A percentile compares a stretch with the other conserved stretches of the same genome.
These are phyloP conservation scores for Meta bourneti DNA, from an alignment of 2,888 invertebrate genomes.

Conservation along the genomic window DNA sequence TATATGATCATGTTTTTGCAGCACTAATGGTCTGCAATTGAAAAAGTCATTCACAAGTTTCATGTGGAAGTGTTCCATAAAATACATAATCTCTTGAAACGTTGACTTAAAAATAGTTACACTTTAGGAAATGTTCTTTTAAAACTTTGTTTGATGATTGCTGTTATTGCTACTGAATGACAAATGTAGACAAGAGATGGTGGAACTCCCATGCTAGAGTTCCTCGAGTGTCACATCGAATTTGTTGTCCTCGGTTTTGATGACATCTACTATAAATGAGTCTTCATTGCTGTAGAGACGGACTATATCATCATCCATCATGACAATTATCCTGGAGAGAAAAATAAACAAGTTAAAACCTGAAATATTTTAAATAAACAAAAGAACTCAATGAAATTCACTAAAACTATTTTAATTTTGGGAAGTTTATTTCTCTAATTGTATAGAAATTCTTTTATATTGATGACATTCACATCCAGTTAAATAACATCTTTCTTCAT, in stretches of 20 bases:
- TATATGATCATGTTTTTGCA: too few species aligned
- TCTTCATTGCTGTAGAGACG: constrained; percentile 99
- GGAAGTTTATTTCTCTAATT: background rate
- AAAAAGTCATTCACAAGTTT: too few species aligned
- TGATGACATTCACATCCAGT: background rate
- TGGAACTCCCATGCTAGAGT: constrained; percentile 78
- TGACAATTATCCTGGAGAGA: constrained; percentile 95
- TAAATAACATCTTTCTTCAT: background rate
- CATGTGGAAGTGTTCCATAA: too few species aligned
- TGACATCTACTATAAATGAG: constrained; percentile 90
- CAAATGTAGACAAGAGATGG: background rate
- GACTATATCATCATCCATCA: constrained; percentile 99
- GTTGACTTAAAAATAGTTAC: too few species aligned
- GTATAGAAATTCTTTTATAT: background rate
- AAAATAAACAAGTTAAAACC: constrained; percentile 75
- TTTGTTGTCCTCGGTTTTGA: constrained; percentile 84
- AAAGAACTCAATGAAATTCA: background rate
- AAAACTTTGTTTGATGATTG: too few species aligned
- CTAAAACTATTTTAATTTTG: background rate
- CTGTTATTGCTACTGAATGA: too few species aligned
- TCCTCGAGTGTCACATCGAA: constrained; percentile 83
- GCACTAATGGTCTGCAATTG: too few species aligned
- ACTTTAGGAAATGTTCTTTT: too few species aligned
- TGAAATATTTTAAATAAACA: background rate
- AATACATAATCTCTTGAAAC: too few species aligned